These are phyloP conservation scores for Trinorchestia longiramus DNA, from an alignment of 1,140 invertebrate genomes.

Conservation along the genomic window DNA sequence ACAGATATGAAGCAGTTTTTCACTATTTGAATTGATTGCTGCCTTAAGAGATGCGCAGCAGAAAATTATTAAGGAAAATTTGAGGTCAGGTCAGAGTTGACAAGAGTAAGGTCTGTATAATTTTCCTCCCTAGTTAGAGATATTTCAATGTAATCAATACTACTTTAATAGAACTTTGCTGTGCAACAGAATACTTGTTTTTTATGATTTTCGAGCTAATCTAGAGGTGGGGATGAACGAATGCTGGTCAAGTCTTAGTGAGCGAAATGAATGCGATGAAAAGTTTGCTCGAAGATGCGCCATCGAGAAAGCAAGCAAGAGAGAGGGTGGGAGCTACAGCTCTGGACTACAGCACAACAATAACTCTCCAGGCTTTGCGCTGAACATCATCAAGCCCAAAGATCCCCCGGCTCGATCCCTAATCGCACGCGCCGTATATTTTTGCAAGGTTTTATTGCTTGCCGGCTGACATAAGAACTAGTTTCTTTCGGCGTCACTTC, in stretches of 20 bases:
- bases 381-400: background rate
- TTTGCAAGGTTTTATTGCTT: conserved; percentile 37
- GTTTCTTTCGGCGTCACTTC: conserved; percentile 39
- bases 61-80: background rate
- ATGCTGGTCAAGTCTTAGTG: background rate
- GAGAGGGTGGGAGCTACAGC: background rate
- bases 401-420: background rate
- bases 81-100: too few relatives aligned
- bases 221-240: background rate
- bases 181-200: background rate
- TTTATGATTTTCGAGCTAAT: background rate
- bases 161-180: background rate
- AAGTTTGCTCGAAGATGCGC: background rate
- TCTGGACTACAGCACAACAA: background rate
- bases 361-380: background rate
- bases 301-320: background rate
- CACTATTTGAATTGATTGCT: background rate
- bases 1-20: background rate
- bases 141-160: background rate
- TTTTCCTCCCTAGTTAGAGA: background rate
- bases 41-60: background rate
- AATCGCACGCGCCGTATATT: conserved; percentile 28
- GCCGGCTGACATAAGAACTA: conserved; percentile 3
- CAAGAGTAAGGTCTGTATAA: background rate
- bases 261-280: background rate